Evolutionary conservation across 2,797 vertebrate genomes (phyloP).

Genomic region (Phrynocephalus guinanensis): DNA sequence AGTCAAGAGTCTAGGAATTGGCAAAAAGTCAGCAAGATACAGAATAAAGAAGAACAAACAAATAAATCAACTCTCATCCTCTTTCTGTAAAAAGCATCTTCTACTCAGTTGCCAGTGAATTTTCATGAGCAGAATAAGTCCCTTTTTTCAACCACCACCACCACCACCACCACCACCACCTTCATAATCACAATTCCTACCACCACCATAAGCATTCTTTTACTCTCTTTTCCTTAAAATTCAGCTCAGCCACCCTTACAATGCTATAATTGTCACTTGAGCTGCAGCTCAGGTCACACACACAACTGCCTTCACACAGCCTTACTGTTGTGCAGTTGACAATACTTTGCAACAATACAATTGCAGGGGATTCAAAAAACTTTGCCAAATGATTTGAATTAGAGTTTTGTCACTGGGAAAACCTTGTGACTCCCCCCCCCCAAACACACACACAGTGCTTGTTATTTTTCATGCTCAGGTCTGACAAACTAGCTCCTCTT

Average conservation of each 20-base stretch:
- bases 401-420: constrained; percentile 50
- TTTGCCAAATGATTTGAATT: constrained; percentile 46
- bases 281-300: neutral
- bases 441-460: neutral
- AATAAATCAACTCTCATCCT: neutral
- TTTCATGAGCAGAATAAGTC: neutral
- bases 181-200: neutral
- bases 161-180: too few relatives aligned
- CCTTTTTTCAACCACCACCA: too few relatives aligned
- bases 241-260: neutral
- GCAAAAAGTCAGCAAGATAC: neutral
- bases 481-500: constrained; percentile 1
- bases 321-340: neutral
- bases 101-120: neutral
- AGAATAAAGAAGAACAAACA: neutral
- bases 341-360: neutral
- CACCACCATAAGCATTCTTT: neutral
- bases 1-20: neutral
- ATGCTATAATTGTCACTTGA: neutral
- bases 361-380: neutral
- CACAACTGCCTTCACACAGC: neutral
- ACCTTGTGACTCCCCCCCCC: neutral
- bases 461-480: constrained; percentile 23
- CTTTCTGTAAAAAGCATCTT: neutral
- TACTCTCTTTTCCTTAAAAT: neutral